These are phyloP conservation scores for Lasiurus cinereus DNA, from an alignment of 2,113 vertebrate species.

Conservation along the genomic window DNA sequence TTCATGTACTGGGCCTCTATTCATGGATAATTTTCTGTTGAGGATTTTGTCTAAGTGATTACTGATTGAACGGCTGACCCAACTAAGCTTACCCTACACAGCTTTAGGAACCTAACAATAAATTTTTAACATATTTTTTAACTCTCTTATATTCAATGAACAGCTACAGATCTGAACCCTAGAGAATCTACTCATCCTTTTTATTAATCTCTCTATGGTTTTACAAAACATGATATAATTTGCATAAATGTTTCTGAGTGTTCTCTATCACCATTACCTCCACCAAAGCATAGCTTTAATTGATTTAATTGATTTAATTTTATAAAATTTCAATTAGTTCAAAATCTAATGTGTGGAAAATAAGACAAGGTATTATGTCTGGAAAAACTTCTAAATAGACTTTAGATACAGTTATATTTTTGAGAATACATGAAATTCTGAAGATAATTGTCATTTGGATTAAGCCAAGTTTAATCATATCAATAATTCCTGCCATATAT, in stretches of 20 bases:
- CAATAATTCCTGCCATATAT: not conserved
- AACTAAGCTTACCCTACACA: not conserved
- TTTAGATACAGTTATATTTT: conserved; percentile 4
- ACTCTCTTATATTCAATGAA: not conserved
- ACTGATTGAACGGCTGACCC: not conserved
- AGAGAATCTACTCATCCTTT: not conserved
- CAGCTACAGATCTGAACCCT: not conserved
- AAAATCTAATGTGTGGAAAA: not conserved
- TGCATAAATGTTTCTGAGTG: not conserved
- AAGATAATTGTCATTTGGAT: not conserved
- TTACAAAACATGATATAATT: not conserved
- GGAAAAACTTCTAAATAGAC: not conserved
- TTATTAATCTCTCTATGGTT: conserved; percentile 22
- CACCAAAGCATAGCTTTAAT: not conserved
- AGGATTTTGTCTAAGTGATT: not conserved
- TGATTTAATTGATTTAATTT: not conserved
- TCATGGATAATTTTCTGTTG: not conserved
- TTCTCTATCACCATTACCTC: not conserved
- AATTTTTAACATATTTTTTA: not conserved
- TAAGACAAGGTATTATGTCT: not conserved
- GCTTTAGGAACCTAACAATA: not conserved
- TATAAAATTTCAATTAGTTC: conserved; percentile 2
- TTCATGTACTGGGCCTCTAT: too few relatives aligned
- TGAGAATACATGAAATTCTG: not conserved
- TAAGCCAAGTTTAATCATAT: conserved; percentile 14